These are phyloP conservation scores for Maconellicoccus hirsutus DNA, from an alignment of 1,140 invertebrate genomes.

Conservation along the genomic window DNA sequence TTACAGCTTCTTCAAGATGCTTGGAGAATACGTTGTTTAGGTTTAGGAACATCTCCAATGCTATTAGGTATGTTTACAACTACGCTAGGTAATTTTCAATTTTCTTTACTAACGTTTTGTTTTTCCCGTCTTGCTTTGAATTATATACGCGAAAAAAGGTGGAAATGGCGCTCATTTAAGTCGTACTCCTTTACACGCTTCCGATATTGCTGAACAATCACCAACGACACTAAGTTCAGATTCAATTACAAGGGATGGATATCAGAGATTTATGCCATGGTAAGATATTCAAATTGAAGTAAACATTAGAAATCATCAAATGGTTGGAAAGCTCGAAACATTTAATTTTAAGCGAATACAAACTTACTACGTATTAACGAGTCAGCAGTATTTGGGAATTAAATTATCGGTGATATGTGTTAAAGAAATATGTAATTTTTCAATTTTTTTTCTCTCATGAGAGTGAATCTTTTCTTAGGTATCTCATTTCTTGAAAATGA, in stretches of 20 bases:
- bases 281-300: too few species aligned
- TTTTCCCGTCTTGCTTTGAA: not conserved
- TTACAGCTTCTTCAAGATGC: conserved; percentile 75
- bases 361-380: too few species aligned
- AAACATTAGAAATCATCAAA: too few species aligned
- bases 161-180: not conserved
- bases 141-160: conserved; percentile 11
- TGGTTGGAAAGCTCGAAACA: too few species aligned
- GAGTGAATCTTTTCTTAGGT: too few species aligned
- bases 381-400: too few species aligned
- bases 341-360: too few species aligned
- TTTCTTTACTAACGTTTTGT: not conserved
- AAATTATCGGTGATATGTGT: too few species aligned
- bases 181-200: not conserved
- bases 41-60: conserved; percentile 45
- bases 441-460: too few species aligned
- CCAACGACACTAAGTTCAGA: not conserved
- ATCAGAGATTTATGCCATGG: conserved; percentile 12
- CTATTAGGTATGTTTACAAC: conserved; percentile 32
- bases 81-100: too few species aligned
- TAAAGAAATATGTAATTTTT: too few species aligned
- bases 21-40: conserved; percentile 76
- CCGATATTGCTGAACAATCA: not conserved
- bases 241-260: conserved; percentile 6
- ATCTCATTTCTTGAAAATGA: too few species aligned